Evolutionary conservation across 2,888 invertebrate genomes (phyloP), one percentile per base, ranked within the genome.

Genomic region (Brachyopa scutellaris): DNA sequence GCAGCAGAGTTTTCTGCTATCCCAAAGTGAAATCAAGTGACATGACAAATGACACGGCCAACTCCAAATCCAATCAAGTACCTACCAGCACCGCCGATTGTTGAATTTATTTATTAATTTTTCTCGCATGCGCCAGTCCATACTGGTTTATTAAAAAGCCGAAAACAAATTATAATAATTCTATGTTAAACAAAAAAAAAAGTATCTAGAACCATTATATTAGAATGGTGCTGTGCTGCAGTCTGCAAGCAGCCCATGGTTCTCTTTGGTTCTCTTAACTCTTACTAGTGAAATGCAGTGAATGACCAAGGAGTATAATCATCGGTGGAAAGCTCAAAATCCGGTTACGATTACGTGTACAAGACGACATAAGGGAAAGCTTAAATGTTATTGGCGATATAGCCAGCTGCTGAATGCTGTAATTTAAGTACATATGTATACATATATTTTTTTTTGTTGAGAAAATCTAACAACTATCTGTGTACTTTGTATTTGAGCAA

Each of bases 381-480:
- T 57, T 23, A 53, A 55, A 79, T 74, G 74, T 67, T 74, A 6
- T n/a, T n/a, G n/a, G n/a, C n/a, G n/a, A n/a, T n/a, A 6, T 21
- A 59, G 29, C 76, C 80, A 73, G 82, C 82, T 82, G 82, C 82
- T 82, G 77, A 82, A 82, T 72, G 70, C 66, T 70, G 70, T 70
- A 82, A 74, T 36, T 69, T 49, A 49, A 33, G 67, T 67, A 67
- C 31, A 11, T 11, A 26, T 17, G 2, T 9, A n/a, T 36, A n/a
- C n/a, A n/a, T n/a, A n/a, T 13, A 45, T 29, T 13, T 59, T 31
- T 21, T 11, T 23, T 11, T 66, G 57, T 36, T 15, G 13, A 4
- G 9, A 17, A 64, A 59, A 49, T 40, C 40, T 6, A 61, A 69
- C 53, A 47, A 40, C 42, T 31, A 26, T 67, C 11, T 40, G 7